Base-by-base conservation (phyloP, 2,888 invertebrate species). In the Amphiduros pacificus region DNA sequence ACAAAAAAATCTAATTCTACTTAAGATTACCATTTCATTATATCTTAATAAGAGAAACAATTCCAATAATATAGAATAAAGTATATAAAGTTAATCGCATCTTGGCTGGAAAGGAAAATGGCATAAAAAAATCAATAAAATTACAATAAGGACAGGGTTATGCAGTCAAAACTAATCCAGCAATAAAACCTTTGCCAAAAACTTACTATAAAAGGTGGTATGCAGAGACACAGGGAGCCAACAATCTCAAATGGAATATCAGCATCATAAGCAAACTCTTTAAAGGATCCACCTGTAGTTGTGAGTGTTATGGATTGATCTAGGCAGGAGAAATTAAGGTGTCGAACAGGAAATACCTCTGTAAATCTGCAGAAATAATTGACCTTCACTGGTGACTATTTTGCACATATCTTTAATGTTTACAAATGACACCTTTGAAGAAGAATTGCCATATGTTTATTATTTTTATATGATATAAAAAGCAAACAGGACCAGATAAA, bases 161-260 rank as follows among this genome's bases (percentile, higher is more conserved):
- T 36, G 36, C 14, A 36, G 9, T 11, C 9, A 9, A 9, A 9
- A 36, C 14, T 11, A 36, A 36, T 9, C 14, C 36, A 9, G 14
- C 36, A 9, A 11, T 9, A 36, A 36, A 20, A 48, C 49, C 24
- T 31, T 27, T 9, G 28, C 26, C 9, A n/a, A 11, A 22, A 44
- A 61, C 65, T 63, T 54, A 69, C 69, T 31, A 69, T 40, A 28
- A 68, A 53, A 11, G 69, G 66, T 28, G 69, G 69, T 6, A 69
- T 29, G 40, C 63, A 65, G 60, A 69, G 69, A 40, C 64, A 61
- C 17, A 69, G 41, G 28, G 62, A 27, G 31, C 66, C 41, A 40
- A 69, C 54, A 14, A 63, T 54, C 11, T 64, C 58, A 29, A 58
- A 66, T 24, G 66, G 52, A 9, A 69, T 60, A 29, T 66, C 56